A percentile compares a stretch with the other conserved stretches of the same genome.
Evolutionary conservation across 2,113 vertebrate genomes (phyloP).

Genomic region (Aptenodytes patagonicus): DNA sequence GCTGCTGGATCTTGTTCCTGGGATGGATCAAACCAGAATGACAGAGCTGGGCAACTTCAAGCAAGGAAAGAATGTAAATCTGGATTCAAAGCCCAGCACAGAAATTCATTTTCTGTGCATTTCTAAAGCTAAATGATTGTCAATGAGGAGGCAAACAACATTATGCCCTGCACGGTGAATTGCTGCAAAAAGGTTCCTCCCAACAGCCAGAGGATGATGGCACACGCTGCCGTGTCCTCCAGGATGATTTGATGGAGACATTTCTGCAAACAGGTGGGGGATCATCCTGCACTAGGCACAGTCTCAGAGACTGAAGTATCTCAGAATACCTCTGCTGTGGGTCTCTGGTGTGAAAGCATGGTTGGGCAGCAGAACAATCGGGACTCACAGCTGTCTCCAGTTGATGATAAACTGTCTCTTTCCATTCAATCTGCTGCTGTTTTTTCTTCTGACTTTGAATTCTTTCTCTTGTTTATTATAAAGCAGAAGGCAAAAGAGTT

Average conservation of each 20-base stretch:
- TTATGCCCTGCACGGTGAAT: not conserved
- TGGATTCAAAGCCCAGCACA: not conserved
- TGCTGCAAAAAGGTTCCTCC: not conserved
- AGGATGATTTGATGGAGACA: not conserved
- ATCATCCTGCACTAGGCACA: not conserved
- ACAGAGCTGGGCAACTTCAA: constrained; percentile 12
- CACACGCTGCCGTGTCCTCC: not conserved
- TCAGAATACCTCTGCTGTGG: not conserved
- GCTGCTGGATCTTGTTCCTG: constrained; percentile 3
- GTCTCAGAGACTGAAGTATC: not conserved
- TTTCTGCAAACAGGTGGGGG: not conserved
- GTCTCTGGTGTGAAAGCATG: not conserved
- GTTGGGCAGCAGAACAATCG: not conserved
- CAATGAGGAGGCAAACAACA: not conserved
- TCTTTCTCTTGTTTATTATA: not conserved
- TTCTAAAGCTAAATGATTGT: not conserved
- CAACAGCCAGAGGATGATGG: not conserved
- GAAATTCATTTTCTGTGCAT: not conserved
- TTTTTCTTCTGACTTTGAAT: not conserved
- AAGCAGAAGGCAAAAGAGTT: not conserved
- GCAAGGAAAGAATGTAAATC: not conserved
- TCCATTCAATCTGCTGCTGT: not conserved
- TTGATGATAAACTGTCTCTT: not conserved
- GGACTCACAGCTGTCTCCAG: not conserved
- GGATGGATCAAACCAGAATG: constrained; percentile 21